Conservation (phyloP, 2,797 vertebrate species). For the Pipistrellus kuhlii region DNA sequence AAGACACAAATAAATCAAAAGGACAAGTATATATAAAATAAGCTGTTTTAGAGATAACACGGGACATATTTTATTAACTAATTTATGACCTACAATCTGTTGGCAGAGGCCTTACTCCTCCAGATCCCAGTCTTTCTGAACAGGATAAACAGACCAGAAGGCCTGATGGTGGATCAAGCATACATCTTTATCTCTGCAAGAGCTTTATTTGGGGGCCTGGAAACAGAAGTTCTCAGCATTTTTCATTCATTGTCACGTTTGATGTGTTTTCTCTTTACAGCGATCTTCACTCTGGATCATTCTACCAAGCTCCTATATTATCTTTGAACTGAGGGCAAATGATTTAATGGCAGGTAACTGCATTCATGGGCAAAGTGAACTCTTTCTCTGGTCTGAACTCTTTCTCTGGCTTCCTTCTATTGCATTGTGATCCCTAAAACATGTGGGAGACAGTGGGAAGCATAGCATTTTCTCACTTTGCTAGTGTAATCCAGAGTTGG, state of each 20-base stretch:
- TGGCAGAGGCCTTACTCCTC: conserved; percentile 1
- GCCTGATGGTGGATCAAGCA: conserved; percentile 47
- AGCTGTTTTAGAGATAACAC: conserved; percentile 65
- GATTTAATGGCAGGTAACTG: conserved; percentile 59
- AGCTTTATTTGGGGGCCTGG: conserved; percentile 60
- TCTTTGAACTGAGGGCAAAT: conserved; percentile 47
- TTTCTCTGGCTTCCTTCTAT: conserved; percentile 56
- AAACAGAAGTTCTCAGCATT: conserved; percentile 58
- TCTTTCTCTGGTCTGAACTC: conserved; percentile 54
- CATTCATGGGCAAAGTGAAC: conserved; percentile 15
- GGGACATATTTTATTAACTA: conserved; percentile 71
- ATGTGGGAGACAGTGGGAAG: too few species aligned
- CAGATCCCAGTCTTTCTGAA: conserved; percentile 70
- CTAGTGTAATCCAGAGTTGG: neutral
- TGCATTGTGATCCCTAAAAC: neutral
- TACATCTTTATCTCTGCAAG: conserved; percentile 68
- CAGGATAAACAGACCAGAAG: conserved; percentile 63
- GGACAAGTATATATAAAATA: conserved; percentile 73
- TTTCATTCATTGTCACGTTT: conserved; percentile 41
- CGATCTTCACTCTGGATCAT: conserved; percentile 12
- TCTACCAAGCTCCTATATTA: conserved; percentile 48
- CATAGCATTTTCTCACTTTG: too few species aligned
- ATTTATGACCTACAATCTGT: conserved; percentile 72
- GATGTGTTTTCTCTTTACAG: conserved; percentile 22
- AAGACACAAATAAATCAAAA: conserved; percentile 68